Conservation (phyloP, 2,888 invertebrate species). For the Cheilosia vernalis region DNA sequence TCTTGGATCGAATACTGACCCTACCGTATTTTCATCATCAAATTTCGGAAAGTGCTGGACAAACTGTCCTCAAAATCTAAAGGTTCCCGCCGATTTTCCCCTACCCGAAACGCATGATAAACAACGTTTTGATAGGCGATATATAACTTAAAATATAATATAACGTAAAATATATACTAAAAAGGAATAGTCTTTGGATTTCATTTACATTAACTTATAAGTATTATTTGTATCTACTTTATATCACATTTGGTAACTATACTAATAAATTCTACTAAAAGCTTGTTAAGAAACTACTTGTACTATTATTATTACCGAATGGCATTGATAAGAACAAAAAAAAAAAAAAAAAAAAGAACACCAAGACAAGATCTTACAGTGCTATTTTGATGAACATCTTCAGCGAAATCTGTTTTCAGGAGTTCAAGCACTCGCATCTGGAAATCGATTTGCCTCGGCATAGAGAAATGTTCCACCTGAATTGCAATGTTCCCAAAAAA, state of each 20-base stretch:
- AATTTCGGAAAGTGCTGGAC: conserved; percentile 7
- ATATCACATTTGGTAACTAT: no score
- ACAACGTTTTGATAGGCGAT: conserved; percentile 16
- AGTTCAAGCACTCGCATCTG: not conserved
- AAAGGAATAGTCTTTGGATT: no score
- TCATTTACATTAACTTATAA: no score
- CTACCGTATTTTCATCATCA: conserved; percentile 21
- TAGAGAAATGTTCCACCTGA: not conserved
- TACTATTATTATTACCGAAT: no score
- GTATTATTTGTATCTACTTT: no score
- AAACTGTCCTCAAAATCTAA: no score
- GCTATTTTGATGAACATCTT: not conserved
- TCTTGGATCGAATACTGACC: conserved; percentile 27
- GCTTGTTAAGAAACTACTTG: no score
- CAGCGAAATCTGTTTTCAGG: not conserved
- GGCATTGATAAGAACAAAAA: no score
- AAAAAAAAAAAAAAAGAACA: no score
- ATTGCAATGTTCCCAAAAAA: not conserved
- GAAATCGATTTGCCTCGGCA: not conserved
- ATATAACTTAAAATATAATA: no score
- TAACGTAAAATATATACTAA: no score
- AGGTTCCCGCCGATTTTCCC: not conserved
- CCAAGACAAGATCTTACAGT: not conserved
- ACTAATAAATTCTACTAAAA: no score
- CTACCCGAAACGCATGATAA: conserved; percentile 12